Conservation (phyloP, 2,888 invertebrate species). For the Agriotes lineatus region DNA sequence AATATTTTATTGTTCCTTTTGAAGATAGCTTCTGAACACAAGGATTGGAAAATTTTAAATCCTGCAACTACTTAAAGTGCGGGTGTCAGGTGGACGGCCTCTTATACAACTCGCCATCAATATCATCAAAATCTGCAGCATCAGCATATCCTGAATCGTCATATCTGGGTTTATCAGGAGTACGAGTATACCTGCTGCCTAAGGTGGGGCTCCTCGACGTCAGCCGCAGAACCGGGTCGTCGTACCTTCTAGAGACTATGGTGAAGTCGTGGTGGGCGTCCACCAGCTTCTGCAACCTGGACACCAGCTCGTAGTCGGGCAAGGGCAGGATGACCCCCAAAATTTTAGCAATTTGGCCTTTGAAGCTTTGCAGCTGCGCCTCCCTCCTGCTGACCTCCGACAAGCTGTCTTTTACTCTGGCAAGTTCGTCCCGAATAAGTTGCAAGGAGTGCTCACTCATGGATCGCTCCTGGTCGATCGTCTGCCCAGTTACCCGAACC, state of each 20-base stretch:
- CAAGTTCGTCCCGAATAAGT: constrained; percentile 81
- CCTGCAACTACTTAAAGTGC: constrained; percentile 50
- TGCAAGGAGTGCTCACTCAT: constrained; percentile 78
- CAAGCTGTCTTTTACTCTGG: constrained; percentile 79
- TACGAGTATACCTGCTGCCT: constrained; percentile 64
- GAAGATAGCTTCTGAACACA: constrained; percentile 37
- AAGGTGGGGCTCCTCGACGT: constrained; percentile 72
- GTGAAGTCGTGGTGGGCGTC: constrained; percentile 91
- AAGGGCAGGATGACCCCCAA: constrained; percentile 69
- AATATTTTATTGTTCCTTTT: constrained; percentile 22
- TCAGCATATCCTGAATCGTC: constrained; percentile 82
- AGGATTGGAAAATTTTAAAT: constrained; percentile 11
- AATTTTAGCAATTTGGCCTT: constrained; percentile 70
- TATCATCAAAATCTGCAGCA: constrained; percentile 75
- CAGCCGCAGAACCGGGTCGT: constrained; percentile 69
- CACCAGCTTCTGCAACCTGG: constrained; percentile 83
- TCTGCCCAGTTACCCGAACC: constrained; percentile 75
- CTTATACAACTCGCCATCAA: constrained; percentile 79
- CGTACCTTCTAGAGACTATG: constrained; percentile 81
- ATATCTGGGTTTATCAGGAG: constrained; percentile 72
- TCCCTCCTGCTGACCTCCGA: constrained; percentile 82
- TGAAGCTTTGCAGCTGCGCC: constrained; percentile 83
- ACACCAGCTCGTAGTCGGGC: constrained; percentile 73
- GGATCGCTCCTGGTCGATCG: constrained; percentile 78
- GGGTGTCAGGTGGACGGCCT: constrained; percentile 69